Evolutionary conservation across 2,888 invertebrate genomes (phyloP).

Genomic region (Smittia sp.): DNA sequence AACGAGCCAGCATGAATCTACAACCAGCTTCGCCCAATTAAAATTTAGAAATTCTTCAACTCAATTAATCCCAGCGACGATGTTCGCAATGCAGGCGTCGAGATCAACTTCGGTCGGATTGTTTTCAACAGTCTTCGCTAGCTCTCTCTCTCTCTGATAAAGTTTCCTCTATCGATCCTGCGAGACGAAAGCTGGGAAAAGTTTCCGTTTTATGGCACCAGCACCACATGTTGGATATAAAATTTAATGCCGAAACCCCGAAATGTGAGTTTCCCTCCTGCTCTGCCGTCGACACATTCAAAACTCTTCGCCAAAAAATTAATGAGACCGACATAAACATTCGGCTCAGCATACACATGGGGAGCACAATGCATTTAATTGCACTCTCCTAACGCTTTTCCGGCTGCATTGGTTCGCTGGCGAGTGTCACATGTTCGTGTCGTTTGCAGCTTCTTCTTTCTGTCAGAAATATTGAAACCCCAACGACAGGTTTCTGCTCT

Average conservation of each 20-base stretch:
- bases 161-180: background rate
- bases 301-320: conserved; percentile 25
- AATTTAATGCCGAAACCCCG: conserved; percentile 38
- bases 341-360: conserved; percentile 9
- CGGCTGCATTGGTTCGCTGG: background rate
- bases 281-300: background rate
- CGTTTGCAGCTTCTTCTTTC: conserved; percentile 8
- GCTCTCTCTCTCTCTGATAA: background rate
- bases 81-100: background rate
- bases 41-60: conserved; percentile 1
- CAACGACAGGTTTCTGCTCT: too few relatives aligned
- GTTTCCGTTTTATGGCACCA: conserved; percentile 24
- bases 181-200: background rate
- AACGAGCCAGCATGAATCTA: conserved; percentile 12
- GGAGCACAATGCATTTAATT: conserved; percentile 36
- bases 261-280: conserved; percentile 27
- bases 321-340: conserved; percentile 39
- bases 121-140: background rate
- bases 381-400: conserved; percentile 26
- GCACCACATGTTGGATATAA: conserved; percentile 37
- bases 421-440: conserved; percentile 29
- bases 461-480: too few relatives aligned
- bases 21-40: conserved; percentile 22
- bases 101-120: background rate
- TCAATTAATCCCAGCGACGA: conserved; percentile 19